A percentile compares a stretch with the other conserved stretches of the same genome.
phyloP scores from a whole-genome alignment of 2,888 invertebrate genomes.

The Tipula vernalis region DNA sequence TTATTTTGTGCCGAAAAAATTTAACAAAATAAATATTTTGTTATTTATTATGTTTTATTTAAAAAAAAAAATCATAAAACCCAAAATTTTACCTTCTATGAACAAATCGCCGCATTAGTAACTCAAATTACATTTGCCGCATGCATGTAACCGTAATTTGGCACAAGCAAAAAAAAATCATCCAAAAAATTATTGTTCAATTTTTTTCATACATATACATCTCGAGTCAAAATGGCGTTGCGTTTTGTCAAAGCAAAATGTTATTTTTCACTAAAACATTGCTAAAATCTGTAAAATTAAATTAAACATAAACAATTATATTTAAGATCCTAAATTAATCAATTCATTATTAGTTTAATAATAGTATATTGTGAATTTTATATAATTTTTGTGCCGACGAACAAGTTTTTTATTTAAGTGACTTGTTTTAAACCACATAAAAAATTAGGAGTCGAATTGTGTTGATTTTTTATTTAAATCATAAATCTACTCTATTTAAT shows the following conservation, averaged over 20 bases:
- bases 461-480: background rate
- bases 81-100: background rate
- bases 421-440: background rate
- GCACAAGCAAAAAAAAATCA: background rate
- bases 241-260: conserved; percentile 9
- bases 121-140: background rate
- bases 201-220: background rate
- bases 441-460: background rate
- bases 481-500: background rate
- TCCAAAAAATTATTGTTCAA: background rate
- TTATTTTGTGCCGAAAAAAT: too few relatives aligned
- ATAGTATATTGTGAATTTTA: background rate
- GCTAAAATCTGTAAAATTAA: background rate
- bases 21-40: too few relatives aligned
- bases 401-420: background rate
- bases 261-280: background rate
- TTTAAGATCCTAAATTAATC: background rate
- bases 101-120: background rate
- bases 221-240: conserved; percentile 6
- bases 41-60: too few relatives aligned
- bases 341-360: background rate
- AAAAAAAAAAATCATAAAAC: too few relatives aligned
- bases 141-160: background rate
- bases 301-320: background rate
- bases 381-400: background rate